Base-by-base conservation (phyloP, 2,797 vertebrate species). In the Remorina albescens region DNA sequence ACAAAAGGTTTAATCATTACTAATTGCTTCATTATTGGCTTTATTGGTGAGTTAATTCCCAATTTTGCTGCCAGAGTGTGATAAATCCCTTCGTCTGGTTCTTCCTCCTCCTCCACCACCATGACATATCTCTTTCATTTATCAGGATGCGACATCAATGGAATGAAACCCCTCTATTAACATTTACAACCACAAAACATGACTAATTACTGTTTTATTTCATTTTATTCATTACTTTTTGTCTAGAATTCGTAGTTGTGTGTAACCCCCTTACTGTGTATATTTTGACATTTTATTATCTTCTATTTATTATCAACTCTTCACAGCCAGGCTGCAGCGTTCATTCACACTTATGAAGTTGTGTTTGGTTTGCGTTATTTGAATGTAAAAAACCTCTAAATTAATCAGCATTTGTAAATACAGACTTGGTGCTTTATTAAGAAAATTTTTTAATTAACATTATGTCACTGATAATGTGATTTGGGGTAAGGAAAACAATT, bases 31-130 rank as follows among this genome's bases (percentile, higher is more conserved):
- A 21, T 47, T n/a, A 18, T n/a, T 15, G 0, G 8, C 16, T 44
- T 39, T 42, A 41, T 10, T 59, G 2, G 26, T 69, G n/a, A 23
- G 50, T 53, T 42, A 42, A 16, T 18, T 44, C 41, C 8, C 41
- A 44, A n/a, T 44, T 44, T 44, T 19, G 37, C 41, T 59, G 67
- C 46, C 42, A 58, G 32, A 44, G 44, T 65, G 15, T 16, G 13
- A 21, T 30, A 53, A 28, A 30, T 30, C 1, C 46, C 21, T 16
- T 23, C 34, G 4, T 4, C 21, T 21, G 19, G 11, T 9, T 42
- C 8, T 62, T 49, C n/a, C 34, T 16, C 9, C n/a, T 23, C 15
- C 4, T 16, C 37, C 37, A 19, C 23, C 37, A 19, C 23, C 37
- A 21, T 11, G 8, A 23, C 21, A 11, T 15, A 28, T 23, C 49